phyloP scores from a whole-genome alignment of 2,888 invertebrate genomes.

The Nemoura dubitans region DNA sequence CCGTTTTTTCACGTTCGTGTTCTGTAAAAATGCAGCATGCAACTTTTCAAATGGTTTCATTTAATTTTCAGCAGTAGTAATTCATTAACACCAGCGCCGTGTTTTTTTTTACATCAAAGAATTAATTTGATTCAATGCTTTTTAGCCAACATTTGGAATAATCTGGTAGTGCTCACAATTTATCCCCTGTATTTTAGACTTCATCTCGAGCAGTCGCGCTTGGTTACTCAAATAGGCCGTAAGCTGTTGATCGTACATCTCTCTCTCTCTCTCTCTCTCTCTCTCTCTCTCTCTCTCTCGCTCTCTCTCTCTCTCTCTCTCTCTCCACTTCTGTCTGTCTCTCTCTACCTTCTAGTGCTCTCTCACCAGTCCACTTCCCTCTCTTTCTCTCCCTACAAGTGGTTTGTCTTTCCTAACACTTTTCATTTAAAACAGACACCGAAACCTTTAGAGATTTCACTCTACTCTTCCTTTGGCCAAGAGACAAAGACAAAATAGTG shows the following conservation, averaged over 20 bases:
- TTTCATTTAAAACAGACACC: slow-evolving; percentile 7
- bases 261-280: neutral
- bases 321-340: neutral
- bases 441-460: slow-evolving; percentile 2
- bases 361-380: neutral
- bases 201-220: neutral
- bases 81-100: neutral
- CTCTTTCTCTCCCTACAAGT: neutral
- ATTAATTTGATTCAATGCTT: neutral
- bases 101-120: neutral
- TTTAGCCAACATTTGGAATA: neutral
- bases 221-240: neutral
- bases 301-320: slow-evolving; percentile 1
- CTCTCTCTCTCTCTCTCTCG: neutral
- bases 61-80: neutral
- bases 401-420: neutral
- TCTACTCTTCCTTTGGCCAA: neutral
- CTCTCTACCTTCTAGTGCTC: neutral
- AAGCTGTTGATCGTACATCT: slow-evolving; percentile 10
- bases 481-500: neutral
- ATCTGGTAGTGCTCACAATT: neutral
- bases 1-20: too few relatives aligned
- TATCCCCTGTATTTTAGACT: neutral
- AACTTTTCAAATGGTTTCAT: neutral
- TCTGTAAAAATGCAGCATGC: neutral